A percentile compares a stretch with the other conserved stretches of the same genome.
Conservation (phyloP, 2,113 vertebrate species). For the Burhinus oedicnemus region DNA sequence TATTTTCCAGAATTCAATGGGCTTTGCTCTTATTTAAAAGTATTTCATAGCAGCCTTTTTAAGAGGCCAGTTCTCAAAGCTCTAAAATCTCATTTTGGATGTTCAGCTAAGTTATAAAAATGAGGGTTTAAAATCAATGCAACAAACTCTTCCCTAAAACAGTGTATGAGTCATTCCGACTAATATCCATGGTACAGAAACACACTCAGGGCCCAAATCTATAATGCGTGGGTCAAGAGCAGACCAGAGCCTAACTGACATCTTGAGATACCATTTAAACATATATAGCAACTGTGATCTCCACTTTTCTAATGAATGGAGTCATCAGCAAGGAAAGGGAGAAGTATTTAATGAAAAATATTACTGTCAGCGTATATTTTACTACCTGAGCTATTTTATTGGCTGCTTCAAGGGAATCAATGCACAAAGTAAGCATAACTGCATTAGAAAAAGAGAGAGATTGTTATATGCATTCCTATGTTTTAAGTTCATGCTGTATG, state of each 20-base stretch:
- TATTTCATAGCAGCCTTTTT: neutral
- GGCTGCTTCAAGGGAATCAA: slow-evolving; percentile 22
- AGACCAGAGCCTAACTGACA: neutral
- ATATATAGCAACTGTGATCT: neutral
- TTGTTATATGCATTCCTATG: neutral
- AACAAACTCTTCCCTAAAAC: neutral
- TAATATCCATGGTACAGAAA: neutral
- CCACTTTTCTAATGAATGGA: neutral
- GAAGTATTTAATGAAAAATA: neutral
- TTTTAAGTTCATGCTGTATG: slow-evolving; percentile 14
- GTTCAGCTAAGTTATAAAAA: neutral
- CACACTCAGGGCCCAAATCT: neutral
- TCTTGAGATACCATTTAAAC: neutral
- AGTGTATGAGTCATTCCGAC: neutral
- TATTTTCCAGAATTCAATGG: neutral
- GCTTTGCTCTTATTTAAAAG: neutral
- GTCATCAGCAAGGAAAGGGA: neutral
- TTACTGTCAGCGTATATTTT: neutral
- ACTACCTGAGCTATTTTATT: slow-evolving; percentile 14
- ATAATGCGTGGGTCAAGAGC: neutral
- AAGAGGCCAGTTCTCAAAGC: neutral
- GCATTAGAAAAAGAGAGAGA: neutral
- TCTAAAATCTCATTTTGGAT: neutral
- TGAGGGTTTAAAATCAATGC: neutral
- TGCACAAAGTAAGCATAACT: slow-evolving; percentile 25